A percentile compares a stretch with the other conserved stretches of the same genome.
Conservation (phyloP, 2,113 vertebrate species). For the Terrapene triunguis region DNA sequence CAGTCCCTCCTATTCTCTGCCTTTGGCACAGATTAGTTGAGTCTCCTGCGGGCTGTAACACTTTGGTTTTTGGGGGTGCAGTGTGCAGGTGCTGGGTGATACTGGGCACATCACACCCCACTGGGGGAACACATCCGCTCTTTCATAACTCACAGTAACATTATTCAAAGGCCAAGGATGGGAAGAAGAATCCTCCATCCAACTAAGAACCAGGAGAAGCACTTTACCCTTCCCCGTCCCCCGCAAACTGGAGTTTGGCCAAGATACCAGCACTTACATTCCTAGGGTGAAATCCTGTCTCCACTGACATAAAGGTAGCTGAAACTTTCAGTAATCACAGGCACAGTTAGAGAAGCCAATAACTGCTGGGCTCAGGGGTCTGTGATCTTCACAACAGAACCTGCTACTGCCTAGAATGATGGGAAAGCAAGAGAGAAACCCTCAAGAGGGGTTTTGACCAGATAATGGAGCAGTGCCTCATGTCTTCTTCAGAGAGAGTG, state of each 20-base stretch:
- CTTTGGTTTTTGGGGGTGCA: background rate
- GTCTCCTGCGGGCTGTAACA: no score
- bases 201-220: background rate
- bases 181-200: background rate
- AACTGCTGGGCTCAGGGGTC: rapidly evolving
- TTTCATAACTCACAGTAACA: background rate
- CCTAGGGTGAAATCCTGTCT: background rate
- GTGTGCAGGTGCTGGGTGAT: background rate
- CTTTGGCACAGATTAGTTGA: no score
- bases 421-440: background rate
- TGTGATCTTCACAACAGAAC: background rate
- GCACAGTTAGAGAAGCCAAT: rapidly evolving
- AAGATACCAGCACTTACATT: background rate
- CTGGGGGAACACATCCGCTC: background rate
- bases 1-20: no score
- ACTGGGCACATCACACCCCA: background rate
- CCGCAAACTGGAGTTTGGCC: background rate
- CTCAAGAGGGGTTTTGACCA: rapidly evolving
- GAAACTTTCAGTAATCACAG: rapidly evolving
- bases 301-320: background rate
- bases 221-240: background rate
- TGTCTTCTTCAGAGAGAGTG: background rate
- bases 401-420: rapidly evolving
- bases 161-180: background rate
- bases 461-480: rapidly evolving